Percentiles rank a stretch among this genome's conserved stretches.
Conservation (phyloP, 2,888 invertebrate species). For the Ornithoptera priamus region DNA sequence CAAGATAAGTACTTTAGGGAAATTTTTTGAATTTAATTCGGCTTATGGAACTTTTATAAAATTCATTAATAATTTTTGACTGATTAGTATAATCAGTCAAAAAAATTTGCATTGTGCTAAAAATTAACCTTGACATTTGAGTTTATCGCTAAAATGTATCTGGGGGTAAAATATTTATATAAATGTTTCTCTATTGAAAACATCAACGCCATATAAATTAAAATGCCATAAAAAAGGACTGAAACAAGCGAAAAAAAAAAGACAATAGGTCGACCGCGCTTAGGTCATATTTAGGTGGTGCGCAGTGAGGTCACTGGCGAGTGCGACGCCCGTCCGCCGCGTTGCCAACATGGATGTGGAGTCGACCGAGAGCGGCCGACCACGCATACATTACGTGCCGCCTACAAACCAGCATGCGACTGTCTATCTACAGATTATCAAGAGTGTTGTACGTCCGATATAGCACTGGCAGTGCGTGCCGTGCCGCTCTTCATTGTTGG, state of each 20-base stretch:
- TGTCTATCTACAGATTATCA: conserved; percentile 58
- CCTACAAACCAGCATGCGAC: conserved; percentile 54
- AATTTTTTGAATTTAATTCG: background rate
- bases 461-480: conserved; percentile 54
- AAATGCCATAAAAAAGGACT: conserved; percentile 4
- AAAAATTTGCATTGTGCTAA: conserved; percentile 3
- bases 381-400: conserved; percentile 73
- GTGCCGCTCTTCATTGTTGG: conserved; percentile 60
- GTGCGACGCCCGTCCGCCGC: conserved; percentile 55
- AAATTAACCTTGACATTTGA: conserved; percentile 24
- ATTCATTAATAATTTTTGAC: background rate
- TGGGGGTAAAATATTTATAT: background rate
- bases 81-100: background rate
- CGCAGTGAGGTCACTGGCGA: conserved; percentile 64
- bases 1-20: no score
- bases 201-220: conserved; percentile 17
- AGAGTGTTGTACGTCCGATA: conserved; percentile 55
- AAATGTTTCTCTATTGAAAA: conserved; percentile 9
- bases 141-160: background rate
- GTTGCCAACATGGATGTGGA: conserved; percentile 51
- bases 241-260: conserved; percentile 14
- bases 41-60: background rate
- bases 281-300: conserved; percentile 64
- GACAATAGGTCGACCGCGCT: conserved; percentile 38
- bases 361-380: conserved; percentile 58